Conservation (phyloP, 2,888 invertebrate species). For the Shargacucullia verbasci region DNA sequence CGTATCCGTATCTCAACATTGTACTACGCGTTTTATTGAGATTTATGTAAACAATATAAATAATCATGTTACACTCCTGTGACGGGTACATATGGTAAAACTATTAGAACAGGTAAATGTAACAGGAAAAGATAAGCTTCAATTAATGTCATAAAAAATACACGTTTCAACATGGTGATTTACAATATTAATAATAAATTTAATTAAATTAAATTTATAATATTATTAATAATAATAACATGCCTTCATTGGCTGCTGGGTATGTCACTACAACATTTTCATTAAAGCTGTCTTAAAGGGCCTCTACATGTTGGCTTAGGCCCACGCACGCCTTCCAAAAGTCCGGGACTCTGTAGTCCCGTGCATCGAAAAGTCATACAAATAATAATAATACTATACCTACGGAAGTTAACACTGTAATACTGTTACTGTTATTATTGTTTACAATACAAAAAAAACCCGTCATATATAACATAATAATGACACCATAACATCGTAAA, state of each 20-base stretch:
- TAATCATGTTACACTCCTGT: constrained; percentile 7
- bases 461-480: constrained; percentile 27
- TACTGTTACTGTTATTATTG: constrained; percentile 25
- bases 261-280: no score
- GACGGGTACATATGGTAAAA: no score
- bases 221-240: no score
- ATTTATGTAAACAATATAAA: constrained; percentile 15
- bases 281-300: no score
- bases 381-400: no score
- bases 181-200: no score
- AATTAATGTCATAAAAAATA: constrained; percentile 21
- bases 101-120: constrained; percentile 5
- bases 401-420: constrained; percentile 18
- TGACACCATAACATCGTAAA: constrained; percentile 15
- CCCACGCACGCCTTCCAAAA: no score
- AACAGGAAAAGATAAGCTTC: constrained; percentile 11
- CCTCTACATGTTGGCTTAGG: no score
- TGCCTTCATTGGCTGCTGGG: no score
- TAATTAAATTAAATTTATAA: no score
- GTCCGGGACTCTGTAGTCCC: no score
- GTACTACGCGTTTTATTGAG: constrained; percentile 7
- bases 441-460: constrained; percentile 31
- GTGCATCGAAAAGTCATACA: no score
- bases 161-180: constrained; percentile 14
- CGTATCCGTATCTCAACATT: neutral